These are phyloP conservation scores for Eilema depressum DNA, from an alignment of 2,888 invertebrate genomes.

Conservation along the genomic window DNA sequence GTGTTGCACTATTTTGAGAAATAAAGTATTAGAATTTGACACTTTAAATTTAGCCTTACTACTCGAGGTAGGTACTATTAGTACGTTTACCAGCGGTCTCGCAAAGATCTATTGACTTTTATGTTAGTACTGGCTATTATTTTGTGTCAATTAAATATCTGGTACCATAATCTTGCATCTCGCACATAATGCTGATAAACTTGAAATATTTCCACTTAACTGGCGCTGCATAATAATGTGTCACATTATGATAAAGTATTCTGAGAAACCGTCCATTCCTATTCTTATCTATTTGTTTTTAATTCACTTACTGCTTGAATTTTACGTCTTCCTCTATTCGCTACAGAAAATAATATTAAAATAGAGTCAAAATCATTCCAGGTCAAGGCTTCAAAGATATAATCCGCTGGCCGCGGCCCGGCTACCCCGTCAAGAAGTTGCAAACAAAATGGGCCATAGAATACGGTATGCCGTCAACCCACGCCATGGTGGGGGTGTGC, in stretches of 20 bases:
- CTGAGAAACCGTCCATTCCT: background rate
- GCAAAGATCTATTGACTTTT: background rate
- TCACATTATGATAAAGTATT: background rate
- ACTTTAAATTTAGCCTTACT: too few species aligned
- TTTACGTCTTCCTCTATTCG: background rate
- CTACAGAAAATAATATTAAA: background rate
- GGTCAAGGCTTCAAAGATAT: constrained; percentile 96
- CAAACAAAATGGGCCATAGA: constrained; percentile 96
- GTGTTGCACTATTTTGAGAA: too few species aligned
- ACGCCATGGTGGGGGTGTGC: constrained; percentile 96
- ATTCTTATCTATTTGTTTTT: background rate
- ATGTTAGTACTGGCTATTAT: background rate
- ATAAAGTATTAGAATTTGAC: too few species aligned
- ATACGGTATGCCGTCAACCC: constrained; percentile 98
- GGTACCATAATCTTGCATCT: background rate
- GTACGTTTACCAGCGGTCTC: too few species aligned
- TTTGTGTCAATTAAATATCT: background rate
- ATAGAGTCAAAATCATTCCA: constrained; percentile 64
- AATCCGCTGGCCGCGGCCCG: constrained; percentile 94
- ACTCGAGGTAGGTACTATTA: too few species aligned
- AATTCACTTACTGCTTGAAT: background rate
- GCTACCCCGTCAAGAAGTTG: constrained; percentile 93
- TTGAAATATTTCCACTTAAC: background rate
- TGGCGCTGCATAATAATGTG: too few species aligned
- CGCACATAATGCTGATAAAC: background rate